A percentile compares a stretch with the other conserved stretches of the same genome.
Evolutionary conservation across 2,888 invertebrate genomes (phyloP).

Genomic region (Drosophila imparisetae): DNA sequence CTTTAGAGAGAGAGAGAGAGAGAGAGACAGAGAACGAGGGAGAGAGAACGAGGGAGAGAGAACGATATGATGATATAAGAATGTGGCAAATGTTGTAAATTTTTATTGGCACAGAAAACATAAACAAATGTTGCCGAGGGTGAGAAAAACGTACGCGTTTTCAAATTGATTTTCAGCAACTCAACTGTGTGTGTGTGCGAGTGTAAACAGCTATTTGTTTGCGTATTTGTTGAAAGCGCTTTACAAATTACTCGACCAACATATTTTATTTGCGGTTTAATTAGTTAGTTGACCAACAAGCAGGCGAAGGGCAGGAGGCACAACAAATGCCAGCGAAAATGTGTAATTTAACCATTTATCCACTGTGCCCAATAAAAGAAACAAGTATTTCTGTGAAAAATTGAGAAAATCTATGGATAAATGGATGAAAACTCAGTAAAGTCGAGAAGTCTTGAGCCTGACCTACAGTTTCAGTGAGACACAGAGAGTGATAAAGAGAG

Average conservation of each 20-base stretch:
- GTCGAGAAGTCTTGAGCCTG: not conserved
- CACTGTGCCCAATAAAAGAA: not conserved
- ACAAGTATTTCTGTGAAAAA: not conserved
- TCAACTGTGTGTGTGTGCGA: constrained; percentile 5
- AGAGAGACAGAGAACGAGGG: constrained; percentile 5
- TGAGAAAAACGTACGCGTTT: constrained; percentile 51
- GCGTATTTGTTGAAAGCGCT: constrained; percentile 43
- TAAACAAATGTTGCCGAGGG: constrained; percentile 28
- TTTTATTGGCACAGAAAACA: constrained; percentile 51
- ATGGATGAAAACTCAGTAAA: not conserved
- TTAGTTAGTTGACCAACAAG: constrained; percentile 65
- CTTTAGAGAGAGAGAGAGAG: not conserved
- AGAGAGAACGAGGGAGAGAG: not conserved
- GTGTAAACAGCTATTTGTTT: constrained; percentile 44
- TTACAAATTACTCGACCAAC: constrained; percentile 59
- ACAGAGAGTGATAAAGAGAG: not conserved
- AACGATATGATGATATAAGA: constrained; percentile 10
- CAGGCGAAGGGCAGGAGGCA: constrained; percentile 21
- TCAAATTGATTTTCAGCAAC: constrained; percentile 67
- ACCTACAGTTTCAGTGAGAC: not conserved
- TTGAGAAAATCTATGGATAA: not conserved
- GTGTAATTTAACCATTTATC: not conserved
- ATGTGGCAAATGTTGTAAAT: constrained; percentile 53
- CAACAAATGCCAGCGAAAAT: constrained; percentile 21
- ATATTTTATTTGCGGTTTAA: constrained; percentile 77